phyloP scores from a whole-genome alignment of 2,797 vertebrate species.

The Pterois miles region DNA sequence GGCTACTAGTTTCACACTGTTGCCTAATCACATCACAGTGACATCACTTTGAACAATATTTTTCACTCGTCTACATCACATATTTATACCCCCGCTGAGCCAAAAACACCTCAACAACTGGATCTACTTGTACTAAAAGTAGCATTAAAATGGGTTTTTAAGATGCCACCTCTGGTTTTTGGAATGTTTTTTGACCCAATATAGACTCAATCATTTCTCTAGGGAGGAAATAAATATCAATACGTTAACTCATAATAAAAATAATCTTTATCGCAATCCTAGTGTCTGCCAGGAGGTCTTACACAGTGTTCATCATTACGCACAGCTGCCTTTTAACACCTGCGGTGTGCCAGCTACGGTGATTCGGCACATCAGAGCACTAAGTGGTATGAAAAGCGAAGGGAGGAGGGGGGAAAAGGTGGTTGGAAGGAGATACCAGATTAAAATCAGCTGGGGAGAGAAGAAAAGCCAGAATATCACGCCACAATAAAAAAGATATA shows the following conservation, averaged over 20 bases:
- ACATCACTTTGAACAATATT: constrained; percentile 47
- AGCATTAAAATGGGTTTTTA: not conserved
- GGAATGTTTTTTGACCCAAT: not conserved
- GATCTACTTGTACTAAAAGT: not conserved
- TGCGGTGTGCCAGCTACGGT: constrained; percentile 41
- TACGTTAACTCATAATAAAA: not conserved
- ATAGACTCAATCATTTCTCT: not conserved
- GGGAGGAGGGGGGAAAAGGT: not conserved
- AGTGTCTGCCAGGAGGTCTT: not conserved
- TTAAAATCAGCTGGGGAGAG: constrained; percentile 53
- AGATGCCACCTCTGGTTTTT: not conserved
- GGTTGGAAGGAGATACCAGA: constrained; percentile 29
- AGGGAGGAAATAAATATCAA: not conserved
- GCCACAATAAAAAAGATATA: constrained; percentile 54
- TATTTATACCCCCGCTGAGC: not conserved
- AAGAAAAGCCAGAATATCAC: constrained; percentile 37
- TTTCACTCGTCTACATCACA: constrained; percentile 10
- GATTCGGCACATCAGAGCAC: constrained; percentile 66
- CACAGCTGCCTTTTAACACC: constrained; percentile 54
- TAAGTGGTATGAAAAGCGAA: constrained; percentile 33
- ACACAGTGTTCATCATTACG: constrained; percentile 20
- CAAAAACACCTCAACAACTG: constrained; percentile 4
- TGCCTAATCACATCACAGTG: constrained; percentile 62
- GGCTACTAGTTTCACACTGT: constrained; percentile 44
- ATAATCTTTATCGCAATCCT: not conserved